phyloP scores from a whole-genome alignment of 1,140 invertebrate species.

The Plectrocnemia conspersa region DNA sequence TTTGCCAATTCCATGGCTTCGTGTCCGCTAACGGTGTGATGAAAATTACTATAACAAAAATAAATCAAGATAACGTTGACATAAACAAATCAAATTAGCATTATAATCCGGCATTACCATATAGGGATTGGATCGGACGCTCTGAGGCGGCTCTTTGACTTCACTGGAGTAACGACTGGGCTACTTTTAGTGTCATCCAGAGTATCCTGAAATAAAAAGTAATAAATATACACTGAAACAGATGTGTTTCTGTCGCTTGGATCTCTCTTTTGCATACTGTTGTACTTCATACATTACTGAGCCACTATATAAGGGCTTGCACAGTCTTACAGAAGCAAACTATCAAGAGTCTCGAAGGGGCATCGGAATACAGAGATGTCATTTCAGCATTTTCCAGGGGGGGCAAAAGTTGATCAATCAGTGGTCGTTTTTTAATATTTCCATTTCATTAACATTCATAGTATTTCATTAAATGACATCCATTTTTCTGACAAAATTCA shows the following conservation, averaged over 20 bases:
- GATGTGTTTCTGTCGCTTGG: constrained; percentile 2
- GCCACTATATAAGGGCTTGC: too few species aligned
- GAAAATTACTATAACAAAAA: constrained; percentile 42
- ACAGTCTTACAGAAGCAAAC: too few species aligned
- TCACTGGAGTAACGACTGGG: constrained; percentile 26
- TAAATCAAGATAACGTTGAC: neutral
- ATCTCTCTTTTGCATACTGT: constrained; percentile 1
- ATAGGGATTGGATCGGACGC: constrained; percentile 66
- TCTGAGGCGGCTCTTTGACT: constrained; percentile 42
- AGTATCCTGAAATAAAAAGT: constrained; percentile 39
- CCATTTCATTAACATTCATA: too few species aligned
- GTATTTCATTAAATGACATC: too few species aligned
- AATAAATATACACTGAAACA: neutral
- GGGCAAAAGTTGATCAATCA: too few species aligned
- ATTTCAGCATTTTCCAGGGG: too few species aligned
- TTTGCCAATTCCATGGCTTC: constrained; percentile 72
- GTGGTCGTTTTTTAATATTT: too few species aligned
- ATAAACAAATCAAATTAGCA: neutral
- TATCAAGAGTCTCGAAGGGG: too few species aligned
- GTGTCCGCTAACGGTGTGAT: constrained; percentile 71
- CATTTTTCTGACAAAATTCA: too few species aligned
- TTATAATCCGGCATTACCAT: constrained; percentile 44
- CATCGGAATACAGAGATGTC: too few species aligned
- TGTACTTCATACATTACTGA: too few species aligned
- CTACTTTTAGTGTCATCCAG: constrained; percentile 40